Conservation (phyloP, 2,797 vertebrate genomes). For the Luscinia luscinia region DNA sequence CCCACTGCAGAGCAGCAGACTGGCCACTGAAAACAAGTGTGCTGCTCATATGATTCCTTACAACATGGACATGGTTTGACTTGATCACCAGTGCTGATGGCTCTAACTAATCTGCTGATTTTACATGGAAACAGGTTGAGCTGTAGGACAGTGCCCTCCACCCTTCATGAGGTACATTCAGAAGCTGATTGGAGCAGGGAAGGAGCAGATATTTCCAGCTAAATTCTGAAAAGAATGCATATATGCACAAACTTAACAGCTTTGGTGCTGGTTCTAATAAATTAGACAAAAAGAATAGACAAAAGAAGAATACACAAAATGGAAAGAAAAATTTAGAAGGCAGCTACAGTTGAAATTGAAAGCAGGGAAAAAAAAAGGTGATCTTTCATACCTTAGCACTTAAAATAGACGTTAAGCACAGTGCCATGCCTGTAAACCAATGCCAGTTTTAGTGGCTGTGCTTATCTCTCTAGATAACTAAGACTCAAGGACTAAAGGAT, state of each 20-base stretch:
- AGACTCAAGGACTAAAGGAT: slow-evolving; percentile 34
- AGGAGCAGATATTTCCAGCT: not conserved
- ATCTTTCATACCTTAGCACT: slow-evolving; percentile 4
- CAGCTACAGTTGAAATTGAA: not conserved
- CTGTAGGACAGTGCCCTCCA: not conserved
- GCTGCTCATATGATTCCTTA: not conserved
- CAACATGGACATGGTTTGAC: not conserved
- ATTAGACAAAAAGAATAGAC: not conserved
- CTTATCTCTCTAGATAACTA: not conserved
- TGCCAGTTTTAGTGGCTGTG: not conserved
- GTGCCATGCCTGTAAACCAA: slow-evolving; percentile 37
- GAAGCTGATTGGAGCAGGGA: accelerated
- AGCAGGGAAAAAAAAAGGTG: not conserved
- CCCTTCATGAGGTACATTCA: not conserved
- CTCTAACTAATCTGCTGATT: not conserved
- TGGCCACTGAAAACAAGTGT: not conserved
- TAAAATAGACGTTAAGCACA: slow-evolving; percentile 23
- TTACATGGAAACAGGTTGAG: not conserved
- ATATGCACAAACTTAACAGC: not conserved
- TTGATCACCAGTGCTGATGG: not conserved
- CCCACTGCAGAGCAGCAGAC: not conserved
- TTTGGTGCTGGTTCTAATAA: not conserved
- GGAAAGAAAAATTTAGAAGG: not conserved
- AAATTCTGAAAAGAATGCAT: not conserved
- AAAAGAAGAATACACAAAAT: not conserved